phyloP scores from a whole-genome alignment of 2,113 vertebrate genomes.

The Plotosus lineatus region DNA sequence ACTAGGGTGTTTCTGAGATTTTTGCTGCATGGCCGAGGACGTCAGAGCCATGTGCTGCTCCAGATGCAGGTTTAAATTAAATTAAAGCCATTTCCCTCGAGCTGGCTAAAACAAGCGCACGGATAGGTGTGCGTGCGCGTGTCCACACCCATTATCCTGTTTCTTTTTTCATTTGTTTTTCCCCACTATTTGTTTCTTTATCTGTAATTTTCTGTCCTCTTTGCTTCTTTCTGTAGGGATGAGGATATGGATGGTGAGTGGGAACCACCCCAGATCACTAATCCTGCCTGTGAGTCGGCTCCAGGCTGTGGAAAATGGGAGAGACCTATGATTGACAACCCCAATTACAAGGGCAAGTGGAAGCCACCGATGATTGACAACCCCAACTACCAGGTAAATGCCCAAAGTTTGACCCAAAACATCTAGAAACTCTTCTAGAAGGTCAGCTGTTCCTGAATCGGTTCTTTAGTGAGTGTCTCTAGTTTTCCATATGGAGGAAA shows the following conservation, averaged over 20 bases:
- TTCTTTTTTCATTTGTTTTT: neutral
- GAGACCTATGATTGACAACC: slow-evolving; percentile 90
- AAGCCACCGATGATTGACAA: slow-evolving; percentile 98
- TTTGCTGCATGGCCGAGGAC: slow-evolving; percentile 9
- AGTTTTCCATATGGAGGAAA: neutral
- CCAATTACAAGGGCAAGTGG: slow-evolving; percentile 97
- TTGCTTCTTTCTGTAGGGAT: slow-evolving; percentile 76
- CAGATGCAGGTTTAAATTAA: slow-evolving; percentile 42
- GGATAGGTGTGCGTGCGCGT: neutral
- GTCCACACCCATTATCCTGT: neutral
- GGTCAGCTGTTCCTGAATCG: neutral
- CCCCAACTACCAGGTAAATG: slow-evolving; percentile 90
- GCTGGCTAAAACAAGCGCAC: neutral
- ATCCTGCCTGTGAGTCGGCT: slow-evolving; percentile 87
- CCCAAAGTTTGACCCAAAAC: neutral
- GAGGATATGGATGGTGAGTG: slow-evolving; percentile 99
- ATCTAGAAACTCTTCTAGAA: neutral
- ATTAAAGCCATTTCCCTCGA: slow-evolving; percentile 29
- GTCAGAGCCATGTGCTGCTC: slow-evolving; percentile 19
- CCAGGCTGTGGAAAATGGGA: slow-evolving; percentile 93
- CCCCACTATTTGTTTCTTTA: neutral
- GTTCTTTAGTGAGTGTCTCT: neutral
- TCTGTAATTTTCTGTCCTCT: neutral
- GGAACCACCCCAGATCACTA: slow-evolving; percentile 95
- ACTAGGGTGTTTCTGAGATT: neutral